A percentile compares a stretch with the other conserved stretches of the same genome.
These are phyloP conservation scores for Hydropotes inermis DNA, from an alignment of 2,113 vertebrate species.

Conservation along the genomic window DNA sequence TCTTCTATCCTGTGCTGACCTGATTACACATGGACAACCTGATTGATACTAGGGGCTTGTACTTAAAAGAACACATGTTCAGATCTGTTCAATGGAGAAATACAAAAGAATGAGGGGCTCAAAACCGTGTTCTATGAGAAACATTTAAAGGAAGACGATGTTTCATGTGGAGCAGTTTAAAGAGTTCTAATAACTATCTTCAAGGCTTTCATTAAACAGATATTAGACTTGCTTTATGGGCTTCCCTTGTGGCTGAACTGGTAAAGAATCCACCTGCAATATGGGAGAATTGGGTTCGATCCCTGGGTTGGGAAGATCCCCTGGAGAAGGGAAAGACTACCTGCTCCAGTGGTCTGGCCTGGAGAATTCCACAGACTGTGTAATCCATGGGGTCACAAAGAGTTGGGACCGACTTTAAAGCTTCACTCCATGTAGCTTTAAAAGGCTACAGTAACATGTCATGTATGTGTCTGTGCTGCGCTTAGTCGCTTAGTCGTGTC, in stretches of 20 bases:
- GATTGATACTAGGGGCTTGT: neutral
- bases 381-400: neutral
- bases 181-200: neutral
- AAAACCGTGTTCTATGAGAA: neutral
- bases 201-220: neutral
- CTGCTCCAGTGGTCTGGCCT: neutral
- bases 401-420: neutral
- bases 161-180: neutral
- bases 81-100: neutral
- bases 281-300: neutral
- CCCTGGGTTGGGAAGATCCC: neutral
- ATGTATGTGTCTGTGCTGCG: neutral
- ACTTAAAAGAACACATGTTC: neutral
- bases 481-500: neutral
- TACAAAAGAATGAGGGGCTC: neutral
- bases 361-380: neutral
- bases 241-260: neutral
- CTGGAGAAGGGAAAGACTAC: neutral
- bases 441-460: neutral
- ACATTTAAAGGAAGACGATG: neutral
- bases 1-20: neutral
- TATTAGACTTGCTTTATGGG: neutral
- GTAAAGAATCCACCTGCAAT: neutral
- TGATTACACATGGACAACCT: neutral
- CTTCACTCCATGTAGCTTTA: neutral